These are phyloP conservation scores for Tiliacea citrago DNA, from an alignment of 2,888 invertebrate species.

Conservation along the genomic window DNA sequence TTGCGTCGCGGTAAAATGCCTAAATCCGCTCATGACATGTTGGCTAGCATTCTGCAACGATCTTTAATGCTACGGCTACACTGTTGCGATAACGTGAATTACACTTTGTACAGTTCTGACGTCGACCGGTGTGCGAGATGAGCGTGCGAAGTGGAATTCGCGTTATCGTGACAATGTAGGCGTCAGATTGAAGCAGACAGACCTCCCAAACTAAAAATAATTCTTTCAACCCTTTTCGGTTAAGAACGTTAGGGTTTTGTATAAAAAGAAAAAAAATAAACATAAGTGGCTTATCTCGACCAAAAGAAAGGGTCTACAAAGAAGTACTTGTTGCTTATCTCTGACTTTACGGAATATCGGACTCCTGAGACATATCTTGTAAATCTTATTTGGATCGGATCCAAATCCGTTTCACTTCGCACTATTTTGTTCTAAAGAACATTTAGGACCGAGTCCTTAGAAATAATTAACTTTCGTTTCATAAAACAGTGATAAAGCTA, in stretches of 20 bases:
- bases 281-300: constrained; percentile 32
- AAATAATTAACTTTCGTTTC: neutral
- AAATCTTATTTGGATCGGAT: constrained; percentile 58
- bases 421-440: constrained; percentile 21
- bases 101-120: too few relatives aligned
- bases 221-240: constrained; percentile 41
- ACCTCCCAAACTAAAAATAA: constrained; percentile 49
- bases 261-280: constrained; percentile 23
- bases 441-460: neutral
- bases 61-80: too few relatives aligned
- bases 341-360: constrained; percentile 43
- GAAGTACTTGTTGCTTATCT: constrained; percentile 59
- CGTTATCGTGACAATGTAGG: too few relatives aligned
- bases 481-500: neutral
- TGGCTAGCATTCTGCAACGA: constrained; percentile 3
- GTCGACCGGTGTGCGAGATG: too few relatives aligned
- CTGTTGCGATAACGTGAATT: too few relatives aligned
- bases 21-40: neutral
- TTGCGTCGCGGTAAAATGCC: neutral
- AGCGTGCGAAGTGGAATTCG: too few relatives aligned
- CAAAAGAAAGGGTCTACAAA: constrained; percentile 28
- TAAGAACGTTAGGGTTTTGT: constrained; percentile 7
- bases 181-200: constrained; percentile 12
- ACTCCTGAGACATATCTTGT: constrained; percentile 46
- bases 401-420: constrained; percentile 42